Base-by-base conservation (phyloP, 2,888 invertebrate species). In the Acanthoscelides obtectus region DNA sequence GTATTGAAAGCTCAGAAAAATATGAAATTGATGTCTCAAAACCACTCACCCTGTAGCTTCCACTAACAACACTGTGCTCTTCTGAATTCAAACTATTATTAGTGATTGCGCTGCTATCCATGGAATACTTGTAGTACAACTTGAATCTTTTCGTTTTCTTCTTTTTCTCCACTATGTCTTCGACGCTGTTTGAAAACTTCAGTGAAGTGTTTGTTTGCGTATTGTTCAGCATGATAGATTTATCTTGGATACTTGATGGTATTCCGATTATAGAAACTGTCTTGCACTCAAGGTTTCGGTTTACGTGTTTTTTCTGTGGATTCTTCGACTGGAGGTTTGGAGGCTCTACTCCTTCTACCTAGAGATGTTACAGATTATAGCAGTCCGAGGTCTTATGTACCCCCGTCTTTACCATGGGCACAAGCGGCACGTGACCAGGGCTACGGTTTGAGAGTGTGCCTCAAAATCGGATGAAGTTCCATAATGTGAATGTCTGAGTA, bases 121-220 rank as follows among this genome's bases (percentile, higher is more conserved):
- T 66, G 20, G 77, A 77, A 68, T 79, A 79, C 67, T 79, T 77
- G 65, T 79, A 79, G 69, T 79, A 79, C 1, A 76, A 27, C 21
- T 76, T 75, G 66, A 79, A 78, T 20, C 78, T 66, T 72, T 75
- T 76, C 0, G 76, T 73, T 25, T 74, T 71, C 63, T 73, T 75
- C 67, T 71, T 73, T 70, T 79, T 76, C 21, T 22, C 25, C 0
- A 77, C 67, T 4, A 73, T 22, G 66, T 79, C 75, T 27, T 64
- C 20, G n/a, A 45, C 22, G 2, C 69, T 22, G 12, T 63, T 3
- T 17, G 64, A 5, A 6, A 71, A 68, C 64, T 70, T 25, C 1
- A 68, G 20, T 20, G 69, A 70, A 22, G 70, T 70, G n/a, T 65
- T 70, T 19, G 70, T 71, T 22, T 71, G 71, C 0, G 70, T 70